A percentile compares a stretch with the other conserved stretches of the same genome.
Evolutionary conservation across 2,888 invertebrate species (phyloP).

Genomic region (Orthonychiurus folsomi): DNA sequence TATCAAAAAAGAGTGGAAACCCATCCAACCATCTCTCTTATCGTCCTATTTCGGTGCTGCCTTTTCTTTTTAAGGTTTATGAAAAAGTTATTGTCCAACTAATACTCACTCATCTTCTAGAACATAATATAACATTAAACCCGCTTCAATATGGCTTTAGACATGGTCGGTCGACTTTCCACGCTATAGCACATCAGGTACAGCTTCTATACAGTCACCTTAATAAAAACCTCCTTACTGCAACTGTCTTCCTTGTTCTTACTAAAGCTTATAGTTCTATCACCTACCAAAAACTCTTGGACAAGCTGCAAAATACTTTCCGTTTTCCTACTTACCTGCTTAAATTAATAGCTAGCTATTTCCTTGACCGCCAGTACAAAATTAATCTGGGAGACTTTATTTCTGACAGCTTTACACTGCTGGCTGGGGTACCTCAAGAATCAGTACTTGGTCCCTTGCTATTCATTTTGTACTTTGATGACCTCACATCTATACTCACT

Average conservation of each 20-base stretch:
- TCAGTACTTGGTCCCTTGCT: background rate
- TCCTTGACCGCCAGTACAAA: background rate
- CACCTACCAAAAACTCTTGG: background rate
- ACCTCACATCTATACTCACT: background rate
- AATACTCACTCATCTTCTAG: background rate
- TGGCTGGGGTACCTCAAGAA: background rate
- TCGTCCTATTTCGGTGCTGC: background rate
- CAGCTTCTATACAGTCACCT: background rate
- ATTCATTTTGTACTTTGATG: background rate
- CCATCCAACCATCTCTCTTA: background rate
- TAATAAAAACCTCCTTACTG: background rate
- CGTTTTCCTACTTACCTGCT: background rate
- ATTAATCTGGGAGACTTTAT: background rate
- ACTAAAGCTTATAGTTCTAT: background rate
- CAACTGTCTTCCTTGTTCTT: background rate
- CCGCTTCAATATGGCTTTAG: background rate
- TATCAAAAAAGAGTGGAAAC: background rate
- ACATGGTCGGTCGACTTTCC: background rate
- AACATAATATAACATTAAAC: background rate
- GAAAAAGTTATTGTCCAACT: background rate
- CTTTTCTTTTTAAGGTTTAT: background rate
- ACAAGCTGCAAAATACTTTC: background rate
- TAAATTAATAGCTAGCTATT: background rate
- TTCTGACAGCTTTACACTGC: background rate
- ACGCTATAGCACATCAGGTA: background rate